Conservation (phyloP, 2,113 vertebrate species). For the Naja naja region DNA sequence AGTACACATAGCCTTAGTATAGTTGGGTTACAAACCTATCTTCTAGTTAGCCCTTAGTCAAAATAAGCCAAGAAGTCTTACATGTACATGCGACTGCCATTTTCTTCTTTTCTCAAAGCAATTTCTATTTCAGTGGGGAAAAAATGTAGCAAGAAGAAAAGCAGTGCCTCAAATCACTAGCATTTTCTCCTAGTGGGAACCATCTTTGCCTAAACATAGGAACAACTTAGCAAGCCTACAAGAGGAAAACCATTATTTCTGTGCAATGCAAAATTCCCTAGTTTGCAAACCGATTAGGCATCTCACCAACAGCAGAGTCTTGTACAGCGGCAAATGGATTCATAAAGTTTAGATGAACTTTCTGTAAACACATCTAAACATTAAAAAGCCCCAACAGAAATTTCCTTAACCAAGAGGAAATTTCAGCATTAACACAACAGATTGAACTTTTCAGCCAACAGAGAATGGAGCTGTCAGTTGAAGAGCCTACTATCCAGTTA, state of each 20-base stretch:
- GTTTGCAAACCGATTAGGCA: conserved; percentile 59
- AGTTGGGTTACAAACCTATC: neutral
- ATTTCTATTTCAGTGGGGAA: neutral
- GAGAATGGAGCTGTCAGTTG: neutral
- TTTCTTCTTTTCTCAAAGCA: neutral
- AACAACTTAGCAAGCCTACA: neutral
- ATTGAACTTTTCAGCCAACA: conserved; percentile 53
- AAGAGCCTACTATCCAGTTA: neutral
- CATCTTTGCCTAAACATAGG: neutral
- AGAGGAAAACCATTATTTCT: neutral
- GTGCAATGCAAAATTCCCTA: neutral
- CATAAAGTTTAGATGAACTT: conserved; percentile 74
- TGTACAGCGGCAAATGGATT: conserved; percentile 71
- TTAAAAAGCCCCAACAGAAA: conserved; percentile 61
- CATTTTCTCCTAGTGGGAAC: neutral
- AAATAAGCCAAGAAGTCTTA: neutral
- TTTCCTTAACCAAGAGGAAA: conserved; percentile 68
- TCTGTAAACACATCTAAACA: conserved; percentile 73
- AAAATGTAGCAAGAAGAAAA: neutral
- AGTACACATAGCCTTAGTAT: neutral
- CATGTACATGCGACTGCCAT: neutral
- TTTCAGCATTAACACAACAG: conserved; percentile 49
- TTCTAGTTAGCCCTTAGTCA: neutral
- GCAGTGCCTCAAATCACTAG: neutral
- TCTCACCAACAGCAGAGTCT: conserved; percentile 73